Percentiles rank a stretch among this genome's conserved stretches.
Conservation (phyloP, 2,797 vertebrate species). For the Eurystomus glaucurus region DNA sequence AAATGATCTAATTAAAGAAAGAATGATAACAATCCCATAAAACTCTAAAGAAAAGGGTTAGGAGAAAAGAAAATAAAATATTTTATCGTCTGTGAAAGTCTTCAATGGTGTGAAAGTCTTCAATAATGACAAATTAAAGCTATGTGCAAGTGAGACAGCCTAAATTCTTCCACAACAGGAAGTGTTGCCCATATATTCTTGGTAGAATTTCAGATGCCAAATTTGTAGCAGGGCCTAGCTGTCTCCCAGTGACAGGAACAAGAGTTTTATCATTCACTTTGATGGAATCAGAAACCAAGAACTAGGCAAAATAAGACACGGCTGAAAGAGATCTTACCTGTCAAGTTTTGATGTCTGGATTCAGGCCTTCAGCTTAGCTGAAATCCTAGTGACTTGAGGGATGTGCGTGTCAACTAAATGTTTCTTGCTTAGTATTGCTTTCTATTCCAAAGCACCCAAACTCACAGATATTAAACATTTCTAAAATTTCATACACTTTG, state of each 20-base stretch:
- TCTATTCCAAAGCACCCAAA: constrained; percentile 2
- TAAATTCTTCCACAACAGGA: background rate
- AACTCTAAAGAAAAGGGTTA: background rate
- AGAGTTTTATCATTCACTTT: background rate
- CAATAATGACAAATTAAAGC: background rate
- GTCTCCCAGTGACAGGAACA: background rate
- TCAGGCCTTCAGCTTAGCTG: background rate
- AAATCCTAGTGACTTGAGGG: background rate
- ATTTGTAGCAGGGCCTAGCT: background rate
- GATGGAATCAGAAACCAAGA: background rate
- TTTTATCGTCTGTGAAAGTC: background rate
- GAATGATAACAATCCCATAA: background rate
- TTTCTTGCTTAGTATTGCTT: background rate
- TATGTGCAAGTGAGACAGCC: too few relatives aligned
- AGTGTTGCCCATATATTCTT: rapidly evolving
- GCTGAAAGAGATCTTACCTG: background rate
- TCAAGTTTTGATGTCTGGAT: background rate
- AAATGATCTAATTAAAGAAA: background rate
- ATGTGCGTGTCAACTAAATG: background rate
- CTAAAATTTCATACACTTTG: background rate
- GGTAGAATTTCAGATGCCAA: background rate
- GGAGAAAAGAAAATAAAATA: background rate
- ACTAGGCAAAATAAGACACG: background rate
- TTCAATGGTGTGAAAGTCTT: too few relatives aligned
- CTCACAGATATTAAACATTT: constrained; percentile 10